Evolutionary conservation across 2,113 vertebrate species (phyloP).

Genomic region (Oenanthe oenanthe): DNA sequence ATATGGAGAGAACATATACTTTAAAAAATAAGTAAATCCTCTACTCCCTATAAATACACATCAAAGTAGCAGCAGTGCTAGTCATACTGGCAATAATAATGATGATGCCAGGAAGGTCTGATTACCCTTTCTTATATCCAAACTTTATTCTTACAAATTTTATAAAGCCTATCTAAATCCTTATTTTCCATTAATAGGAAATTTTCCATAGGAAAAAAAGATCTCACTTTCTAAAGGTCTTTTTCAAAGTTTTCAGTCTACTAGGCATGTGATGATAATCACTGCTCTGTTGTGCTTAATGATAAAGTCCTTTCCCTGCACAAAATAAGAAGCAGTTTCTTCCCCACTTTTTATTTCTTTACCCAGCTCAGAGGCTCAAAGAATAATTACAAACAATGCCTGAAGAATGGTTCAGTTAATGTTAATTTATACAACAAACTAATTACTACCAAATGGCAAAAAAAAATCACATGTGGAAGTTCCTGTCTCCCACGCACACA

Average conservation of each 20-base stretch:
- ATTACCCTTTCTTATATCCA: neutral
- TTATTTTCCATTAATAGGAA: constrained; percentile 24
- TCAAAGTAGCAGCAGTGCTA: neutral
- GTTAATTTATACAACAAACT: constrained; percentile 99
- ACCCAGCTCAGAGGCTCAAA: constrained; percentile 76
- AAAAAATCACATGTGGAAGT: constrained; percentile 91
- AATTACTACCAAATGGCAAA: constrained; percentile 97
- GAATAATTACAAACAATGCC: constrained; percentile 91
- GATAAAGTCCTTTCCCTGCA: constrained; percentile 67
- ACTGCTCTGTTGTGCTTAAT: constrained; percentile 73
- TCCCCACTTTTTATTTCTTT: constrained; percentile 70
- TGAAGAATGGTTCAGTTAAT: constrained; percentile 91
- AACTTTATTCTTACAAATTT: neutral
- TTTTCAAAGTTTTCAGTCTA: constrained; percentile 68
- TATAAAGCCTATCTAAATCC: constrained; percentile 18
- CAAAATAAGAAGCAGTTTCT: constrained; percentile 71
- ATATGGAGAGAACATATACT: neutral
- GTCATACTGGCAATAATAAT: neutral
- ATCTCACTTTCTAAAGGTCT: neutral
- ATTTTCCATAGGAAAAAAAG: neutral
- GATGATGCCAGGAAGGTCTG: neutral
- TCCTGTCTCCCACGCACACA: constrained; percentile 88
- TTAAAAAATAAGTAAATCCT: neutral
- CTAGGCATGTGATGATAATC: constrained; percentile 47
- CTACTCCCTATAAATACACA: neutral